Base-by-base conservation (phyloP, 2,888 invertebrate genomes). In the Leptopilina myrica region DNA sequence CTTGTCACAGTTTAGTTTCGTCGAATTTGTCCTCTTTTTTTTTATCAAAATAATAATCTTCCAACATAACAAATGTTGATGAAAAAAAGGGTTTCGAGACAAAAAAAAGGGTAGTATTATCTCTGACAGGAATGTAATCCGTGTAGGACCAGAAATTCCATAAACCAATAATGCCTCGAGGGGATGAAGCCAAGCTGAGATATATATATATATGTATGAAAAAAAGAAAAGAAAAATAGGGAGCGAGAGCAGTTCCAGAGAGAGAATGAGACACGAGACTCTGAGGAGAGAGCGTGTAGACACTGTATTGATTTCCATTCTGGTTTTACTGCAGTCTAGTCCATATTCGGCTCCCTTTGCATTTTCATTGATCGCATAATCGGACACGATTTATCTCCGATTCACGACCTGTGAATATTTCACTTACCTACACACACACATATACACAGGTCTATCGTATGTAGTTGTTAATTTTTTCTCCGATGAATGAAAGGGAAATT, bases 231-330 rank as follows among this genome's bases (percentile, higher is more conserved):
- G 81, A 75, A 78, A 78, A 80, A 83, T 78, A 76, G 77, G 8
- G 43, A 43, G 43, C 7, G 43, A 43, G 43, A 43, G 43, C 66
- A 59, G 53, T 20, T 67, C 46, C 26, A 67, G 59, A 65, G 75
- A 73, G 43, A 26, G 15, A 43, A 8, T 8, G 43, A 43, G 43
- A 76, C 73, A 66, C 64, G 75, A 59, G 53, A 40, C 76, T 56
- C 26, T 75, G 59, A 65, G 62, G 75, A 73, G 43, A 15, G 15
- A 33, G 33, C 33, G 33, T 11, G 65, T 46, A 75, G 67, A 76
- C 77, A 76, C 81, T 83, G 87, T 87, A 87, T 87, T 87, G 87
- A 87, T 87, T 87, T 87, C 85, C 85, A 86, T 86, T 87, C 83
- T 83, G 82, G 80, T 87, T 87, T 87, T 86, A 85, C 84, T 82